A percentile compares a stretch with the other conserved stretches of the same genome.
Evolutionary conservation across 2,797 vertebrate species (phyloP).

Genomic region (Sebastes vulpes): DNA sequence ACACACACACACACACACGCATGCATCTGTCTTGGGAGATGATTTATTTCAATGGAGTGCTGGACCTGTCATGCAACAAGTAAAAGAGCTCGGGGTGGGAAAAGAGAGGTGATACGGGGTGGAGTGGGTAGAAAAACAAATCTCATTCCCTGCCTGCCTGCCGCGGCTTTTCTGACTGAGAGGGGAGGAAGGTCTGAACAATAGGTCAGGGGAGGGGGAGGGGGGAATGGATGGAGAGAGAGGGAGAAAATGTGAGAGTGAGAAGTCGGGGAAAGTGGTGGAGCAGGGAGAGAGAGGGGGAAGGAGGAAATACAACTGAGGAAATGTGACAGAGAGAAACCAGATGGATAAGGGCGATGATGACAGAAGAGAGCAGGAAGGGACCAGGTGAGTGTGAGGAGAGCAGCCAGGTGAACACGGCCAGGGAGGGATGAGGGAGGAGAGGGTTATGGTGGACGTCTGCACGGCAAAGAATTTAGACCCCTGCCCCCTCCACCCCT

Average conservation of each 20-base stretch:
- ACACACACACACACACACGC: background rate
- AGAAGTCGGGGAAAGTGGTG: background rate
- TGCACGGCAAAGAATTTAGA: background rate
- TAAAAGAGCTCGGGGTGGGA: constrained; percentile 64
- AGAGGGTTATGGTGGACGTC: background rate
- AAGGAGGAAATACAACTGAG: background rate
- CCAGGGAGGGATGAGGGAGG: background rate
- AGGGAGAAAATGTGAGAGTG: constrained; percentile 16
- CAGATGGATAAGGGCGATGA: constrained; percentile 7
- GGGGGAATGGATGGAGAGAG: background rate
- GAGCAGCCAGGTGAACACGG: constrained; percentile 8
- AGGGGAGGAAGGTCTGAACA: constrained; percentile 43
- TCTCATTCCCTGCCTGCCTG: constrained; percentile 64
- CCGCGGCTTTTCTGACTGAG: constrained; percentile 49
- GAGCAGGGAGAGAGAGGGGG: background rate
- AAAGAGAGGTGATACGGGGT: constrained; percentile 55
- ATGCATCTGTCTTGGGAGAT: constrained; percentile 41
- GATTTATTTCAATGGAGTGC: constrained; percentile 74
- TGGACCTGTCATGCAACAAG: constrained; percentile 76
- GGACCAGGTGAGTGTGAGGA: background rate
- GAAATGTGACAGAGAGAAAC: constrained; percentile 2
- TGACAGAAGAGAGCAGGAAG: constrained; percentile 12
- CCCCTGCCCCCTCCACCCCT: background rate
- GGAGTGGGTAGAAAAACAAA: constrained; percentile 73
- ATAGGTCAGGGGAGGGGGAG: constrained; percentile 8